A percentile compares a stretch with the other conserved stretches of the same genome.
Evolutionary conservation across 2,797 vertebrate genomes (phyloP).

Genomic region (Adelosebastes latens): DNA sequence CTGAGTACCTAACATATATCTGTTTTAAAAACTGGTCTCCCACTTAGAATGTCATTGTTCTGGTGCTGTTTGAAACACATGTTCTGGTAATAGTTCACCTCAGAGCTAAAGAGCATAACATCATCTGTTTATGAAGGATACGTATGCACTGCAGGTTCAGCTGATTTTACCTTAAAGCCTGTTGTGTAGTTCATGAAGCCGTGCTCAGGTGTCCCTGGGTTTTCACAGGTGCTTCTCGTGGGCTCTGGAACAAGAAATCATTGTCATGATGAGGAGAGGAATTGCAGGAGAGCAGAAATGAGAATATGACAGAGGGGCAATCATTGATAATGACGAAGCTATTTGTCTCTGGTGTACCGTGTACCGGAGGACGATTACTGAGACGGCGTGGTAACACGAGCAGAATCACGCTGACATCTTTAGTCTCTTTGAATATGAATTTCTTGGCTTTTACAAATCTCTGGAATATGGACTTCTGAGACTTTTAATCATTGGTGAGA

Average conservation of each 20-base stretch:
- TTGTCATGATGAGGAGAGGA: constrained; percentile 31
- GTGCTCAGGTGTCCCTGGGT: constrained; percentile 91
- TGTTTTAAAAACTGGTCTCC: background rate
- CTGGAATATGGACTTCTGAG: background rate
- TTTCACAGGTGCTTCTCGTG: constrained; percentile 91
- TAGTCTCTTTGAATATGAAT: constrained; percentile 3
- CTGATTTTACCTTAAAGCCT: constrained; percentile 91
- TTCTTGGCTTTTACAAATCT: background rate
- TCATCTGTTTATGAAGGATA: background rate
- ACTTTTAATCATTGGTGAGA: background rate
- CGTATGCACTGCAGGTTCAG: background rate
- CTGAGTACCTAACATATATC: background rate
- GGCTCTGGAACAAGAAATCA: constrained; percentile 85
- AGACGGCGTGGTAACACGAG: constrained; percentile 24
- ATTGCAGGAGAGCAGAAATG: constrained; percentile 34
- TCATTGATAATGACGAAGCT: constrained; percentile 42
- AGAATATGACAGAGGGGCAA: constrained; percentile 41
- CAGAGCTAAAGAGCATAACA: background rate
- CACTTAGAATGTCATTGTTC: background rate
- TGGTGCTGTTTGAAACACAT: background rate
- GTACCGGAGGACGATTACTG: constrained; percentile 40
- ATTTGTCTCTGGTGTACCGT: constrained; percentile 44
- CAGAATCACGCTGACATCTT: constrained; percentile 5
- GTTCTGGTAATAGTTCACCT: background rate
- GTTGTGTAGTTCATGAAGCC: constrained; percentile 95